A percentile compares a stretch with the other conserved stretches of the same genome.
Conservation (phyloP, 2,888 invertebrate species). For the Heliconius erato region DNA sequence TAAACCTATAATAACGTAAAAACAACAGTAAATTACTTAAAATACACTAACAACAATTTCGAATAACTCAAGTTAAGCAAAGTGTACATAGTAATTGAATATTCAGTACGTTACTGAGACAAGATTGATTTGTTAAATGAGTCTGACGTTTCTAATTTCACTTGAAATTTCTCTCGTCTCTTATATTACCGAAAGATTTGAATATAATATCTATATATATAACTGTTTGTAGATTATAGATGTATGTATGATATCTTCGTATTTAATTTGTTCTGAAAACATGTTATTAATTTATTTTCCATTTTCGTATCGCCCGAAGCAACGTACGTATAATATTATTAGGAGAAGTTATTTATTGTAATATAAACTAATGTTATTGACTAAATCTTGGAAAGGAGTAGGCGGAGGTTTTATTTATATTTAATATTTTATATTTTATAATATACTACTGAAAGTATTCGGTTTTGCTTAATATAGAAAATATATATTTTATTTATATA, state of each 20-base stretch:
- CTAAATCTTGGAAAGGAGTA: neutral
- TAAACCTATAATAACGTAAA: neutral
- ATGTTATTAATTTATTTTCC: conserved; percentile 7
- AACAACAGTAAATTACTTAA: neutral
- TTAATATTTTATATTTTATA: neutral
- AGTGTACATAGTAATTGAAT: conserved; percentile 2
- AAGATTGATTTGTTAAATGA: conserved; percentile 21
- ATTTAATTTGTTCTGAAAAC: conserved; percentile 9
- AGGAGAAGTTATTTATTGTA: neutral
- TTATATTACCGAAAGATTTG: neutral
- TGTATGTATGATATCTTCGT: neutral
- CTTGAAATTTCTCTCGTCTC: conserved; percentile 17
- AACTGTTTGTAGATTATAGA: neutral
- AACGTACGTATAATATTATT: conserved; percentile 11
- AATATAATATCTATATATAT: neutral
- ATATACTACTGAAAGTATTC: neutral
- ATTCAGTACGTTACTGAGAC: conserved; percentile 12
- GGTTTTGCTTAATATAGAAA: neutral
- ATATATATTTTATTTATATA: neutral
- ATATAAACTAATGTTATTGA: conserved; percentile 8
- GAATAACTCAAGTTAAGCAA: neutral
- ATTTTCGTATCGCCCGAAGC: conserved; percentile 20
- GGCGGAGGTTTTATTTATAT: neutral
- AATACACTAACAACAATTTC: neutral
- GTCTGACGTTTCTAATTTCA: conserved; percentile 24